Base-by-base conservation (phyloP, 1,140 invertebrate genomes). In the Drosophila tani region DNA sequence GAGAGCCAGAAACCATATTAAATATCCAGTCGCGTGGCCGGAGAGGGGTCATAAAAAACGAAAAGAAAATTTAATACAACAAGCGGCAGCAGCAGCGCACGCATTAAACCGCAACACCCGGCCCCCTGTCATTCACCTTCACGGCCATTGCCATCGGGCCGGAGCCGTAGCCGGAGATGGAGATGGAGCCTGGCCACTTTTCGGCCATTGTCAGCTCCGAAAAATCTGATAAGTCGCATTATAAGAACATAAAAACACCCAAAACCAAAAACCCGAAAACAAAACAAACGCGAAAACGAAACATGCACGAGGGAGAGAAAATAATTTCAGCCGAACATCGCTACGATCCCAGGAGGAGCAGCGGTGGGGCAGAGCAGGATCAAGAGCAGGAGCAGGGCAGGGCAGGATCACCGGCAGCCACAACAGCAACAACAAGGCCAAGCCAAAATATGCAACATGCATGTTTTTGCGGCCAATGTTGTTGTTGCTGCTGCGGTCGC, bases 171-270 rank as follows among this genome's bases (percentile, higher is more conserved):
- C 29, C 12, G 41, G 63, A 49, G 60, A 27, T 11, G 21, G 47
- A 11, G 68, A 19, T 17, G 11, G 24, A n/a, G 60, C 17, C 49
- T 35, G 71, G 82, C 73, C 84, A 88, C 82, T 88, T 90, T 90
- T 90, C 62, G 85, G 81, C 81, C 85, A 90, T 90, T 90, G 85
- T 90, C 85, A 90, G 85, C 85, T 82, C 53, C 41, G 75, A 79
- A 90, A 90, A 85, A 90, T 90, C 85, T 90, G 85, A 90, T 90
- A 90, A 90, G 85, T 90, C 85, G 85, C 79, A 90, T 90, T 90
- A 90, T 90, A 90, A 90, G 85, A 90, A 90, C 85, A 90, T 90
- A 90, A 90, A 90, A 90, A 90, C 85, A 90, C 85, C 85, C 85
- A 90, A 79, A 80, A 60, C 84, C 74, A 64, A 71, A 86, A 86